Conservation (phyloP, 2,888 invertebrate species). For the Scaptomyza tumidula region DNA sequence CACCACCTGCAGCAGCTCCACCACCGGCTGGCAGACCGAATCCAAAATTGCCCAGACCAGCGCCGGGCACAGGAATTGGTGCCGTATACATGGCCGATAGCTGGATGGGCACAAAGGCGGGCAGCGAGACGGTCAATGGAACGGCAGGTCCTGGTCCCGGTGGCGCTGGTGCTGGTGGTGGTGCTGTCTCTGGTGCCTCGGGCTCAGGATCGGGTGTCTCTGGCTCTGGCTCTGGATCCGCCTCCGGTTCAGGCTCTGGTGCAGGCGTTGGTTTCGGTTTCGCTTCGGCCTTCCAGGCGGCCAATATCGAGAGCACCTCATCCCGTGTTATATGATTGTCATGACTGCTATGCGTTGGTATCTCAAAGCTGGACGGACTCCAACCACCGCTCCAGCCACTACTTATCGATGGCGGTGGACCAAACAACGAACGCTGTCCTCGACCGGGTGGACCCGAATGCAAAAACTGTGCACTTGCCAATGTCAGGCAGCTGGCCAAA, state of each 20-base stretch:
- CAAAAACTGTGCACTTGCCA: slow-evolving; percentile 48
- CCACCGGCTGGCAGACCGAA: slow-evolving; percentile 16
- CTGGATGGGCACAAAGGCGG: slow-evolving; percentile 83
- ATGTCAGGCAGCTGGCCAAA: slow-evolving; percentile 25
- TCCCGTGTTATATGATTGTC: slow-evolving; percentile 74
- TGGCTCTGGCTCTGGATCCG: slow-evolving; percentile 78
- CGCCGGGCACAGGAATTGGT: slow-evolving; percentile 65
- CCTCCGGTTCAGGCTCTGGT: slow-evolving; percentile 62
- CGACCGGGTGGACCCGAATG: slow-evolving; percentile 20
- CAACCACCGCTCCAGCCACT: slow-evolving; percentile 60
- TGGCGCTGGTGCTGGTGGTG: slow-evolving; percentile 77
- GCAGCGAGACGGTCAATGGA: slow-evolving; percentile 82
- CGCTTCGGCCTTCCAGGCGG: slow-evolving; percentile 74
- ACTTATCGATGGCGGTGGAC: slow-evolving; percentile 10
- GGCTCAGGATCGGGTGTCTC: slow-evolving; percentile 73
- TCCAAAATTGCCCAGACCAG: slow-evolving; percentile 51
- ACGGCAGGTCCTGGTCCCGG: slow-evolving; percentile 76
- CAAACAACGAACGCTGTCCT: slow-evolving; percentile 31
- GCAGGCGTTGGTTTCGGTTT: slow-evolving; percentile 78
- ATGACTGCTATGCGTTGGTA: slow-evolving; percentile 42
- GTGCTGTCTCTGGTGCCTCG: slow-evolving; percentile 78
- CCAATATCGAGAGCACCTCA: slow-evolving; percentile 78
- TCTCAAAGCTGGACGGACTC: slow-evolving; percentile 44
- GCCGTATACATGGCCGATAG: slow-evolving; percentile 84
- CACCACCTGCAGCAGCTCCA: slow-evolving; percentile 15